phyloP scores from a whole-genome alignment of 2,113 vertebrate species.

The Brachypodius melanocephalos region DNA sequence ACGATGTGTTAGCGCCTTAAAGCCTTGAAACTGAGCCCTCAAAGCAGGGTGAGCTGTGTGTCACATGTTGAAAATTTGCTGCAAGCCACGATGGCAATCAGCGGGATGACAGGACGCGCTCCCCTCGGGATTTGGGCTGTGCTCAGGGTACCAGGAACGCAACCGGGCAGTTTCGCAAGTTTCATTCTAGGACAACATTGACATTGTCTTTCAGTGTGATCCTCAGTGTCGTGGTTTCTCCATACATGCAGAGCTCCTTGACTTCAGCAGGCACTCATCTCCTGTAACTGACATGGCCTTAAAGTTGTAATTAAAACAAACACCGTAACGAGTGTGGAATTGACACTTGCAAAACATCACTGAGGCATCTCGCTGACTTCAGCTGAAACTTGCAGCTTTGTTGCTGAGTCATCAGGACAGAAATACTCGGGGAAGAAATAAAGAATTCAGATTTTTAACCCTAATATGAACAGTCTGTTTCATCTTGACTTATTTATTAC shows the following conservation, averaged over 20 bases:
- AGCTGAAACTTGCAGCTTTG: neutral
- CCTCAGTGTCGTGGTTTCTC: neutral
- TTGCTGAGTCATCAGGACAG: slow-evolving; percentile 12
- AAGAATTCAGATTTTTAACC: neutral
- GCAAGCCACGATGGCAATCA: accelerated
- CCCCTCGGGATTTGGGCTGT: accelerated
- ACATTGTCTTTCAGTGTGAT: accelerated
- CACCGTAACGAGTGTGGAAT: neutral
- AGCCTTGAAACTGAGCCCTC: accelerated
- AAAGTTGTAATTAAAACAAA: neutral
- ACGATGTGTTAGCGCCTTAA: accelerated
- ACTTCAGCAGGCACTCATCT: neutral
- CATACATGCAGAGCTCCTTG: accelerated
- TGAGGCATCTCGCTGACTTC: neutral
- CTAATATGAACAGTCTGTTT: neutral
- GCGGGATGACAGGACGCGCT: neutral
- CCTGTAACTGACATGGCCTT: neutral
- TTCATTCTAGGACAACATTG: accelerated
- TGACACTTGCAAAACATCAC: neutral
- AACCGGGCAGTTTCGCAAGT: accelerated
- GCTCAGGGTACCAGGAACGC: neutral
- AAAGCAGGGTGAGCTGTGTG: accelerated
- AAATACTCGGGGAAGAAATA: neutral
- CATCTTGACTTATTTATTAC: slow-evolving; percentile 1
- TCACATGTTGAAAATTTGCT: neutral